phyloP scores from a whole-genome alignment of 1,140 invertebrate species.

The Drosophila tristis region DNA sequence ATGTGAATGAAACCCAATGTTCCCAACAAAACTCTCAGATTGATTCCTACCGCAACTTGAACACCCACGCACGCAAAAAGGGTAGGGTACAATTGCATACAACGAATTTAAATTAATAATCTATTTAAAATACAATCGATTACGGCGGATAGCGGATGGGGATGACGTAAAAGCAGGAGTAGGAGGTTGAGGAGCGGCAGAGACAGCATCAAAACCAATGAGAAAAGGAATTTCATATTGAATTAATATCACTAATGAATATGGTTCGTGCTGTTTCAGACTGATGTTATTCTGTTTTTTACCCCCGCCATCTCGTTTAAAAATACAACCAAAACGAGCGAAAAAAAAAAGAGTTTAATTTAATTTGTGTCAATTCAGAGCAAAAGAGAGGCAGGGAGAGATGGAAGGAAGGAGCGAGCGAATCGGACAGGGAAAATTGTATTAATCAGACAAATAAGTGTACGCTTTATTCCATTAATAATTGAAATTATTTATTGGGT shows the following conservation, averaged over 20 bases:
- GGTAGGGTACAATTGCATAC: constrained; percentile 11
- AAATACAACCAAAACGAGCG: constrained; percentile 1
- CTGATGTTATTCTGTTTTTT: constrained; percentile 16
- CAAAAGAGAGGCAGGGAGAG: constrained; percentile 17
- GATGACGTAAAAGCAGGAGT: too few species aligned
- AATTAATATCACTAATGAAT: constrained; percentile 76
- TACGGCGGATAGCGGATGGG: constrained; percentile 4
- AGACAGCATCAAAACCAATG: constrained; percentile 38
- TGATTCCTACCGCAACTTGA: too few species aligned
- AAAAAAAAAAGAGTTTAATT: constrained; percentile 61
- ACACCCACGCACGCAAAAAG: too few species aligned
- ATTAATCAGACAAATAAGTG: constrained; percentile 55
- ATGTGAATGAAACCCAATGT: too few species aligned
- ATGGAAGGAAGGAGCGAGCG: constrained; percentile 7
- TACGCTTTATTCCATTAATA: constrained; percentile 39
- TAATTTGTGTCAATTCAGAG: constrained; percentile 62
- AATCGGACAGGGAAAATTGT: constrained; percentile 50
- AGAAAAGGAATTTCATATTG: constrained; percentile 51
- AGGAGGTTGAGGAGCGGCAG: neutral
- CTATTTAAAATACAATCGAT: constrained; percentile 64
- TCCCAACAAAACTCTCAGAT: too few species aligned
- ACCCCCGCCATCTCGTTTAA: too few species aligned
- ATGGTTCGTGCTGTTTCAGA: constrained; percentile 21
- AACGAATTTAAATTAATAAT: constrained; percentile 76
- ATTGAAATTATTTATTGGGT: constrained; percentile 37